Percentiles rank a stretch among this genome's conserved stretches.
Conservation (phyloP, 2,888 invertebrate species). For the Tuta absoluta region DNA sequence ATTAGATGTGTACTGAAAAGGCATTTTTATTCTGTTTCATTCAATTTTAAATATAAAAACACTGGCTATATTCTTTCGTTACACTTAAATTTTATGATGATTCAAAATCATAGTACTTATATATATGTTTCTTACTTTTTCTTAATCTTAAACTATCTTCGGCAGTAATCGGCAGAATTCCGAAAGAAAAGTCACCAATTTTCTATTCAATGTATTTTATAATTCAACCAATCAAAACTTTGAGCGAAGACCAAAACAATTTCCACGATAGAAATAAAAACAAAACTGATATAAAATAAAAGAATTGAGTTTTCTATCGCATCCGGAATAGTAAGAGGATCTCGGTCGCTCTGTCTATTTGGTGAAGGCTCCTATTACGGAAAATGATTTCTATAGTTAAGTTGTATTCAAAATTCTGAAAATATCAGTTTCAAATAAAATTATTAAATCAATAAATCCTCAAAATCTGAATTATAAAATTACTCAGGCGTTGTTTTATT, state of each 20-base stretch:
- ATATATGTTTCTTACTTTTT: too few species aligned
- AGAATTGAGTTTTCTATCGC: constrained; percentile 73
- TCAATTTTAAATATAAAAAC: too few species aligned
- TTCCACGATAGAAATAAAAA: constrained; percentile 66
- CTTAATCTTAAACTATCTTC: too few species aligned
- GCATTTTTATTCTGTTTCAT: too few species aligned
- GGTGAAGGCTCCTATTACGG: constrained; percentile 53
- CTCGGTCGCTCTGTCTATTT: constrained; percentile 71
- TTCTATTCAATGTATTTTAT: constrained; percentile 28
- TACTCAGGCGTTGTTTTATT: too few species aligned
- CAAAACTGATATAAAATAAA: constrained; percentile 73
- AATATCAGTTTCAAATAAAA: too few species aligned
- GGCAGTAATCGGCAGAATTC: not conserved
- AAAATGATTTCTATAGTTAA: not conserved
- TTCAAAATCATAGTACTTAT: too few species aligned
- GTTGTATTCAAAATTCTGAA: not conserved
- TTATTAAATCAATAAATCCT: too few species aligned
- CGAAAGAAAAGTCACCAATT: constrained; percentile 17
- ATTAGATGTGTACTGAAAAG: too few species aligned
- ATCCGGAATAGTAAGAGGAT: constrained; percentile 74
- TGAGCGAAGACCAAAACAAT: constrained; percentile 60
- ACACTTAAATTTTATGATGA: too few species aligned
- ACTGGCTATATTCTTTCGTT: too few species aligned
- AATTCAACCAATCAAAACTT: constrained; percentile 48
- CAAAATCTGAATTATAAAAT: too few species aligned